Evolutionary conservation across 30 jellyfish, hydroid and myxozoan genomes (phyloP).

Genomic region (Sanderia malayensis): DNA sequence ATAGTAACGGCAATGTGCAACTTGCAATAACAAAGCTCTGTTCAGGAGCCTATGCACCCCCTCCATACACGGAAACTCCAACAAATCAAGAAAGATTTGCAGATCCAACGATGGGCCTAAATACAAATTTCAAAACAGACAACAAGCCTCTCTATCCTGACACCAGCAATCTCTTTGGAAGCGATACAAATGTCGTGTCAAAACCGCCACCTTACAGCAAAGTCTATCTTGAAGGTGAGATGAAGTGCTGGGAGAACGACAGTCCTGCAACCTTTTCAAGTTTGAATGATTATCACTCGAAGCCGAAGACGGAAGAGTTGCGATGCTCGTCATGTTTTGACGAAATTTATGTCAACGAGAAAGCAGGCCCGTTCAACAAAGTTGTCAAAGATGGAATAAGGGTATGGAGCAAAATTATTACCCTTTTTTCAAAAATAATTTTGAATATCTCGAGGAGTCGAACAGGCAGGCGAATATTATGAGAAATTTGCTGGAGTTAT

Average conservation of each 20-base stretch:
- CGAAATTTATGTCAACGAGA: constrained; percentile 54
- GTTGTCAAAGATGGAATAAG: constrained; percentile 72
- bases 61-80: constrained; percentile 67
- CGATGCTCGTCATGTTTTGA: constrained; percentile 86
- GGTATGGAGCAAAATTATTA: constrained; percentile 10
- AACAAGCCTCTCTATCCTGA: background rate
- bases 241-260: constrained; percentile 76
- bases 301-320: constrained; percentile 13
- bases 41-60: constrained; percentile 84
- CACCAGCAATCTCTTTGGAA: background rate
- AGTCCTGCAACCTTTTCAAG: constrained; percentile 45
- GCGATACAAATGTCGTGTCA: constrained; percentile 9
- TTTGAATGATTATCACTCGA: background rate
- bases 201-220: constrained; percentile 73
- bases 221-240: constrained; percentile 48
- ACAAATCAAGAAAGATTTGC: background rate
- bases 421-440: no score
- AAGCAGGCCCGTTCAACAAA: constrained; percentile 38
- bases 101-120: no score
- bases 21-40: constrained; percentile 64
- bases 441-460: no score
- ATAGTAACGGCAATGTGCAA: constrained; percentile 68
- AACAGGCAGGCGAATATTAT: no score
- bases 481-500: no score
- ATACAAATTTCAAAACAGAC: background rate